Evolutionary conservation across 2,888 invertebrate genomes (phyloP), one percentile per base, ranked within the genome.

Genomic region (Sympetrum striolatum): DNA sequence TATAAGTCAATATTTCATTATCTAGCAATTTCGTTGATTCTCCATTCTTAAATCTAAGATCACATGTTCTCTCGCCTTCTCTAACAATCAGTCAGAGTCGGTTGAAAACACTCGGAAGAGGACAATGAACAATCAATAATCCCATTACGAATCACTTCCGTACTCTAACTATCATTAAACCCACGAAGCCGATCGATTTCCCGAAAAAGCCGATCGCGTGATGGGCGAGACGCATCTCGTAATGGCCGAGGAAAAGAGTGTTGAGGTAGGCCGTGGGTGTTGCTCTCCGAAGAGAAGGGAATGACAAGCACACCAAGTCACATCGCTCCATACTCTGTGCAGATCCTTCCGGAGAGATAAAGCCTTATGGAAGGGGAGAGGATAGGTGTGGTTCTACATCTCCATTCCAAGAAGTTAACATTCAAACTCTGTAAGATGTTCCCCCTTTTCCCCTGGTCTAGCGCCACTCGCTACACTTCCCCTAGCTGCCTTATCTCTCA

Each of bases 321-420:
- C 86, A 86, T 86, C 86, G 35, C 58, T 53, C 82, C 58, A 31
- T 35, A 25, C 80, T 22, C 82, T 35, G 58, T n/a, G 58, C 60
- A 60, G 86, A 86, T 86, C 86, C 60, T 60, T 60, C 14, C 60
- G 64, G 60, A 60, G 37, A 86, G 86, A 86, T 86, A 86, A 37
- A 37, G 64, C 58, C 82, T 58, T 60, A 86, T 22, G 22, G 60
- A 37, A 60, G 22, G 58, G n/a, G 58, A 14, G 31, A 58, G 31
- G 73, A 25, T 37, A 64, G 60, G 86, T 64, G 86, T 64, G 86
- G 60, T 31, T 48, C 31, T 37, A 86, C 86, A 86, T 86, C 86
- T 86, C 86, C 58, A 86, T 86, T 86, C 86, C 64, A 60, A 86
- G 86, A 86, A 86, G 86, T 86, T 64, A 60, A 48, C 82, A 58